Base-by-base conservation (phyloP, 2,113 vertebrate genomes). In the Rattus rattus region DNA sequence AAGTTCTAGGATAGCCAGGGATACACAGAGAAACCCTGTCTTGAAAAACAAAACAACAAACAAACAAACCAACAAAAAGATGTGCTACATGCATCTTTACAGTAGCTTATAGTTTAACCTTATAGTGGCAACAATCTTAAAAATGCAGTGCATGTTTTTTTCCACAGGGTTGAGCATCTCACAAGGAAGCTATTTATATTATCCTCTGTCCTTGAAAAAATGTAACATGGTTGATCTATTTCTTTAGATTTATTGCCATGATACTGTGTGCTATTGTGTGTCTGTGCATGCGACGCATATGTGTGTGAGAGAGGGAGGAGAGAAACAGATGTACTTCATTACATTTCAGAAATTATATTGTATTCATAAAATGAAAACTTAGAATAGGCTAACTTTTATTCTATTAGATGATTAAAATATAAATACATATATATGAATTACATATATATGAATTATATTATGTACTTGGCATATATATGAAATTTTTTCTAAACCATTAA, bases 401-500 rank as follows among this genome's bases (percentile, higher is more conserved):
- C 83, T n/a, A 36, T 11, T 39, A n/a, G 2, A 89, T 28, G 20
- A 56, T 75, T 85, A 67, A 80, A 72, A 28, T n/a, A 77, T 49
- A 69, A 79, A 28, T 33, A 4, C 39, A 30, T 20, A 33, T 75
- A 36, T 76, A 63, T 63, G 9, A 61, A 30, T 47, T 59, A 76
- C 33, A 47, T 14, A 49, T 76, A 36, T 76, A 63, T 63, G 9
- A 61, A 30, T 47, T 59, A 76, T 47, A 47, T 14, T 43, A 49
- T 76, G 39, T 88, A 33, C 26, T 49, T 67, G 10, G 22, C 39
- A 54, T 56, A 88, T 88, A 63, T 47, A 33, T 86, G 52, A 92
- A 91, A 8, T 83, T 89, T 22, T 59, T 96, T 93, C 73, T 88
- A 88, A 92, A 85, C 84, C 65, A 94, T 61, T 95, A 83, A 67